Conservation (phyloP, 2,797 vertebrate species). For the Semotilus atromaculatus region DNA sequence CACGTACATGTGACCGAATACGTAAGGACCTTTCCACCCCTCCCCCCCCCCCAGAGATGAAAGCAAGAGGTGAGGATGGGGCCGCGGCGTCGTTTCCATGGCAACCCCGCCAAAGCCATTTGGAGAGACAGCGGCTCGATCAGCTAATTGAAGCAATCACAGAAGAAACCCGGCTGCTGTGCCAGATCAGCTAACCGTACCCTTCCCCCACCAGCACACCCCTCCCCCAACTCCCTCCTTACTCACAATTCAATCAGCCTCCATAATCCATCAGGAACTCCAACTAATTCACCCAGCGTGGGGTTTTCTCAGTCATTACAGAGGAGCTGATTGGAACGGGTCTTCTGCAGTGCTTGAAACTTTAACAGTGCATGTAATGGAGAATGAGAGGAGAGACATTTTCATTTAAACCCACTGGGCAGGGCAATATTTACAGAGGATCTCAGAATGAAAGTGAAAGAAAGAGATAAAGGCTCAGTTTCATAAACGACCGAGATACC, state of each 20-base stretch:
- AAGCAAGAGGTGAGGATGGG: slow-evolving; percentile 42
- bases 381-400: background rate
- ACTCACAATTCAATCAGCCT: slow-evolving; percentile 18
- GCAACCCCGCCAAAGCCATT: slow-evolving; percentile 68
- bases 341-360: slow-evolving; percentile 5
- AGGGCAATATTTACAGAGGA: slow-evolving; percentile 4
- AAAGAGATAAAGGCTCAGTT: background rate
- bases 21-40: background rate
- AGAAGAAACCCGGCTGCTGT: slow-evolving; percentile 64
- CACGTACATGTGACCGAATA: background rate
- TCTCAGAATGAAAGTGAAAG: slow-evolving; percentile 7
- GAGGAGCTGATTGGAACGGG: slow-evolving; percentile 5
- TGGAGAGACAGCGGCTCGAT: slow-evolving; percentile 67
- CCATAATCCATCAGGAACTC: slow-evolving; percentile 44
- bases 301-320: slow-evolving; percentile 25
- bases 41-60: background rate
- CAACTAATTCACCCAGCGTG: slow-evolving; percentile 42
- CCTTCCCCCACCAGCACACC: slow-evolving; percentile 38
- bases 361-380: background rate
- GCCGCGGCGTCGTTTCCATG: slow-evolving; percentile 61
- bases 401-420: background rate
- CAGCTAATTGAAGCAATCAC: slow-evolving; percentile 79
- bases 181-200: slow-evolving; percentile 33
- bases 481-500: background rate
- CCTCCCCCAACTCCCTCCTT: slow-evolving; percentile 47